phyloP scores from a whole-genome alignment of 2,797 vertebrate genomes.

The Graptemys geographica region DNA sequence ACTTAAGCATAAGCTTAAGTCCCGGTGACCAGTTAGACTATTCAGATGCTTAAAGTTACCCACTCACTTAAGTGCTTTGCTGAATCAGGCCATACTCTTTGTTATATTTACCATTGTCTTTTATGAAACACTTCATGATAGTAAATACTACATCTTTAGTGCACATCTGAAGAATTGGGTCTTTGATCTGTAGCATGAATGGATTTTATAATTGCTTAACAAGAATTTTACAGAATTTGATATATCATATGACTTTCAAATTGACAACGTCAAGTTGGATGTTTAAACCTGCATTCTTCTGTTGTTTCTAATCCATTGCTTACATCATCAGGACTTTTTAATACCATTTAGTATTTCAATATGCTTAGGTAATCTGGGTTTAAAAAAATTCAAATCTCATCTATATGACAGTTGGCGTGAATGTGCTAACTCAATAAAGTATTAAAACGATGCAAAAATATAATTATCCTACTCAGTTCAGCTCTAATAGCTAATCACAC shows the following conservation, averaged over 20 bases:
- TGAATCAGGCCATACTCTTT: neutral
- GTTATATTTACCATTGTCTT: neutral
- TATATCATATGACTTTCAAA: neutral
- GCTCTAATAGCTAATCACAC: slow-evolving; percentile 21
- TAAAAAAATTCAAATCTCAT: neutral
- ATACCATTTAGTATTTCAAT: neutral
- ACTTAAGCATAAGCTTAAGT: neutral
- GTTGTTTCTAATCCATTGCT: neutral
- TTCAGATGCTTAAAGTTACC: neutral
- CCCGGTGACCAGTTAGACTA: neutral
- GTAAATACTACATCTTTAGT: neutral
- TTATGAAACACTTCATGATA: neutral
- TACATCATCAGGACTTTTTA: neutral
- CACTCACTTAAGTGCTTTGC: neutral
- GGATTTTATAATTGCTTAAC: neutral
- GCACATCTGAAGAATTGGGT: neutral
- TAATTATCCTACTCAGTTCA: slow-evolving; percentile 23
- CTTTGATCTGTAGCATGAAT: neutral
- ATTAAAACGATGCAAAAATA: slow-evolving; percentile 37
- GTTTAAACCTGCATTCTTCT: neutral
- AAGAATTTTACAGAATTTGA: neutral
- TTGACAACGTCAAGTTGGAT: neutral
- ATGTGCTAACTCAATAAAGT: neutral
- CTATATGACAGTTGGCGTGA: neutral
- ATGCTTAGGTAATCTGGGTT: neutral